Conservation (phyloP, 2,888 invertebrate genomes). For the Mesorhabditis spiculigera region DNA sequence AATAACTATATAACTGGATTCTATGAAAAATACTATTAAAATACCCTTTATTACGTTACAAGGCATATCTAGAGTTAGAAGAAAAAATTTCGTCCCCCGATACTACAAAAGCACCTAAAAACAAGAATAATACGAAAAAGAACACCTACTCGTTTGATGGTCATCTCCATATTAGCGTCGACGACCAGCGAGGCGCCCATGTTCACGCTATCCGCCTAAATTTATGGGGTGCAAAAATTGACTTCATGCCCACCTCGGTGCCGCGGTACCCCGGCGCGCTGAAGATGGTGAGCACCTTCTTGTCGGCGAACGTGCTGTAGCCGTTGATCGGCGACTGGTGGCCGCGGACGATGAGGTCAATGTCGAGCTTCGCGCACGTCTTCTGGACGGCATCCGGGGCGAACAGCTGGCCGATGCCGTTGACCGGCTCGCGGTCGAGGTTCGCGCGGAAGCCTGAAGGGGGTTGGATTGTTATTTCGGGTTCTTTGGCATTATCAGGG, state of each 20-base stretch:
- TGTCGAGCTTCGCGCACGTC: constrained; percentile 19
- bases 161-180: constrained; percentile 20
- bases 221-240: not conserved
- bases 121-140: not conserved
- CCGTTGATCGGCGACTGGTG: constrained; percentile 39
- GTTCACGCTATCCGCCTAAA: constrained; percentile 21
- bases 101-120: no score
- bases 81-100: no score
- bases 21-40: no score
- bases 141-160: constrained; percentile 21
- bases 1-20: no score
- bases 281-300: constrained; percentile 30
- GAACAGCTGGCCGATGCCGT: constrained; percentile 37
- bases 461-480: no score
- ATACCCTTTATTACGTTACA: no score
- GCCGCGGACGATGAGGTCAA: constrained; percentile 33
- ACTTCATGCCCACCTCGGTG: not conserved
- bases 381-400: constrained; percentile 19
- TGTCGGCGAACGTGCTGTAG: constrained; percentile 30
- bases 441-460: constrained; percentile 17
- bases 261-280: constrained; percentile 42
- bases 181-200: constrained; percentile 33
- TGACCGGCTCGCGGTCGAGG: constrained; percentile 24
- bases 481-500: no score
- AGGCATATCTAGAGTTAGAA: no score